A percentile compares a stretch with the other conserved stretches of the same genome.
Evolutionary conservation across 2,888 invertebrate species (phyloP).

Genomic region (Phania funesta): DNA sequence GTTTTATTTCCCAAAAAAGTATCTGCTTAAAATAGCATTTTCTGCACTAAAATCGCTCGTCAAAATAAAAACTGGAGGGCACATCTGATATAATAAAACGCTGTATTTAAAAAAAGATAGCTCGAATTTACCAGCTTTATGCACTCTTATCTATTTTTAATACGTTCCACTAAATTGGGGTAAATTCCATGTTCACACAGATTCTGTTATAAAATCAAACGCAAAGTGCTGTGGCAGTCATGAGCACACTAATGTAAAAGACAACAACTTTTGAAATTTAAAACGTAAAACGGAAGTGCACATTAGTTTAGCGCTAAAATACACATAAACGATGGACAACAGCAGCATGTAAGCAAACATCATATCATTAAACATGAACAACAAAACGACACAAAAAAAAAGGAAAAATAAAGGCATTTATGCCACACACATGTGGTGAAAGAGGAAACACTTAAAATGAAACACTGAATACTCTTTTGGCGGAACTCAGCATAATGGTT

Average conservation of each 20-base stretch:
- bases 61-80: no score
- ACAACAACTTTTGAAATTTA: constrained; percentile 6
- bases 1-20: no score
- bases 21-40: no score
- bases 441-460: constrained; percentile 2
- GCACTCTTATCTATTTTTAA: no score
- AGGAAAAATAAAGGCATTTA: constrained; percentile 8
- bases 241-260: not conserved
- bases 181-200: no score
- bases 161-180: no score
- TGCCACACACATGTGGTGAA: constrained; percentile 21
- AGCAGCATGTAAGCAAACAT: constrained; percentile 21
- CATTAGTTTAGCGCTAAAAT: constrained; percentile 44
- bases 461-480: not conserved
- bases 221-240: not conserved
- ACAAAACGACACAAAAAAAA: not conserved
- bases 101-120: no score
- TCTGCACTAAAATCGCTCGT: no score
- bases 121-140: no score
- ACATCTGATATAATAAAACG: no score
- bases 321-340: constrained; percentile 25
- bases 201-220: not conserved
- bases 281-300: constrained; percentile 55
- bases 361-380: constrained; percentile 30
- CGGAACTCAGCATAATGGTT: no score